Percentiles rank a stretch among this genome's conserved stretches.
Evolutionary conservation across 1,140 invertebrate genomes (phyloP).

Genomic region (Trichomalopsis sarcophagae): DNA sequence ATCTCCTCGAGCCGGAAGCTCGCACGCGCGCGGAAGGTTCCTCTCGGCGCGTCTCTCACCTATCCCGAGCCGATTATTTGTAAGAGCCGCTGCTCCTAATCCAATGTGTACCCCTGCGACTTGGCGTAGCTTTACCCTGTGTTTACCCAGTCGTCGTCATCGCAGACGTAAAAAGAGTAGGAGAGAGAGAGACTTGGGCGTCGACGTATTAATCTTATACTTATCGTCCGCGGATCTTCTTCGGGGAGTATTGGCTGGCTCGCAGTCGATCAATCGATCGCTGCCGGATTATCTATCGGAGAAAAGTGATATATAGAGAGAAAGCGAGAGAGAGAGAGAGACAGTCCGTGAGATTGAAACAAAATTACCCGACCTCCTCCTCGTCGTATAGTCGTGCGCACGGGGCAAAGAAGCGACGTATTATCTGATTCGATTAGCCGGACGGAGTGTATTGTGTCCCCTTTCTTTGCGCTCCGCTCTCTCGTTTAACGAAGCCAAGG

Average conservation of each 20-base stretch:
- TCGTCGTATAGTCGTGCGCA: neutral
- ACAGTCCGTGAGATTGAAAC: conserved; percentile 4
- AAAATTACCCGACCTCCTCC: neutral
- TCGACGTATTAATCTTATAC: conserved; percentile 5
- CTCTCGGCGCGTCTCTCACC: neutral
- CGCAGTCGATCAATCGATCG: conserved; percentile 15
- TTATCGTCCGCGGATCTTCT: neutral
- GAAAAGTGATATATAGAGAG: conserved; percentile 12
- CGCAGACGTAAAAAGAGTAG: neutral
- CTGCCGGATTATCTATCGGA: neutral
- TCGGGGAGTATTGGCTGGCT: neutral
- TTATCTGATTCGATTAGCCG: conserved; percentile 36
- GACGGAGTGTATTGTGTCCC: neutral
- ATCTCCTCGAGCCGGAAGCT: too few relatives aligned
- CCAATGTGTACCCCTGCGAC: neutral
- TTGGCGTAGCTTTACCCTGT: neutral
- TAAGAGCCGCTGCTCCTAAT: neutral
- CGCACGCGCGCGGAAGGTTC: too few relatives aligned
- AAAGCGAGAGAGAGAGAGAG: neutral
- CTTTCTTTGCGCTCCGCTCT: neutral
- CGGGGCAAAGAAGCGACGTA: neutral
- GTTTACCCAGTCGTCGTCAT: neutral
- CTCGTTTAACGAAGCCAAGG: neutral
- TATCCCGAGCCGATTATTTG: neutral
- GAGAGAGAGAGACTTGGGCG: too few relatives aligned